Base-by-base conservation (phyloP, 2,888 invertebrate species). In the Catocala nupta region DNA sequence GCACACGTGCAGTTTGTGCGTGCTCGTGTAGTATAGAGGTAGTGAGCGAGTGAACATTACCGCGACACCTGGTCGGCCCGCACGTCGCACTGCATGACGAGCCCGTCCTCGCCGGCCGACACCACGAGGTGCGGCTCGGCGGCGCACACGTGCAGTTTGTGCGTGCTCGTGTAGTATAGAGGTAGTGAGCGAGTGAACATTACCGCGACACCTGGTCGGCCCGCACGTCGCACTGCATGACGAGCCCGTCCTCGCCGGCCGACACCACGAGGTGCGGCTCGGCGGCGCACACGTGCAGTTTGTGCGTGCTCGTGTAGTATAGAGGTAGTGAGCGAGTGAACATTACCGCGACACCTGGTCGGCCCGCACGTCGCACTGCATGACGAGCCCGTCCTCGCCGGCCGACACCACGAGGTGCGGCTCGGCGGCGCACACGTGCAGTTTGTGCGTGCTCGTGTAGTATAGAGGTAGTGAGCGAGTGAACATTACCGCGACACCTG, bases 71-170 rank as follows among this genome's bases (percentile, higher is more conserved):
- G 43, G 49, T 95, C 95, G 70, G 96, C 95, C 55, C 99, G 95
- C 65, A 99, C 95, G 93, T 99, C 99, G 70, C 97, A 96, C 79
- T 96, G 96, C 82, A 96, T 95, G 8, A 98, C 96, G 63, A 96
- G 93, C 0, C 97, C 97, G 93, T 99, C 99, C 92, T 99, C 98
- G 1, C 98, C 99, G 73, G 97, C 98, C 73, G 97, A 98, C 39
- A 98, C 94, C 55, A 97, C 94, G 59, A 96, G 90, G 85, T 97
- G 96, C 0, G 98, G 97, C 71, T 96, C 96, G 63, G 96, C 96
- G 8, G 96, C 95, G 73, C 97, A 95, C 70, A 98, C 94, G 61
- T 97, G 96, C 75, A 99, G 90, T 93, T 98, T 98, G 91, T 98
- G 98, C 36, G 97, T 16, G 16, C 16, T 16, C 16, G 16, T 16